A percentile compares a stretch with the other conserved stretches of the same genome.
Evolutionary conservation across 2,113 vertebrate genomes (phyloP).

Genomic region (Aspiorhynchus laticeps): DNA sequence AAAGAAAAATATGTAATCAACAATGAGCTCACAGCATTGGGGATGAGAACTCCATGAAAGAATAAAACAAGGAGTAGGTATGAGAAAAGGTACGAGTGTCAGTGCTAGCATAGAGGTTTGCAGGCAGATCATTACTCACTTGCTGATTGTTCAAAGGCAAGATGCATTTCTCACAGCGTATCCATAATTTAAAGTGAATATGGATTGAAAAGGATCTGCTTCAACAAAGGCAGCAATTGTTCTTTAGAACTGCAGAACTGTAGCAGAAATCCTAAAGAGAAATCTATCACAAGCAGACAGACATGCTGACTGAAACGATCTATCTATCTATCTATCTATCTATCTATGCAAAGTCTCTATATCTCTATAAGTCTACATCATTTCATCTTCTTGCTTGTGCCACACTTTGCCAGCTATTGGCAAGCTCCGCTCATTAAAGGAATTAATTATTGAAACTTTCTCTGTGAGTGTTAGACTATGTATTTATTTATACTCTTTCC

Average conservation of each 20-base stretch:
- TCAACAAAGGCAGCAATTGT: slow-evolving; percentile 30
- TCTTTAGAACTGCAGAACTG: slow-evolving; percentile 12
- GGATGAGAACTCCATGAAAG: too few relatives aligned
- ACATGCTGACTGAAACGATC: background rate
- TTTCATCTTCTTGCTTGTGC: background rate
- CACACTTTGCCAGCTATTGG: slow-evolving; percentile 31
- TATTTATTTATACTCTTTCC: slow-evolving; percentile 8
- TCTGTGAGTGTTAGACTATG: slow-evolving; percentile 15
- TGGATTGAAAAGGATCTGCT: slow-evolving; percentile 45
- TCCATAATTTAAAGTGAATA: slow-evolving; percentile 30
- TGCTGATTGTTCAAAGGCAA: slow-evolving; percentile 5
- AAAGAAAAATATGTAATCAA: background rate
- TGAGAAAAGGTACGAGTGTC: background rate
- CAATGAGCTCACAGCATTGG: background rate
- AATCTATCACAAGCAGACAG: slow-evolving; percentile 25
- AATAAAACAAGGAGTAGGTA: background rate
- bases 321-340: background rate
- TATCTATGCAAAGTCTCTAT: background rate
- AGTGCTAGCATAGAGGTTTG: background rate
- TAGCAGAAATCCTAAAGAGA: background rate
- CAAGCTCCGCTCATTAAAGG: slow-evolving; percentile 15
- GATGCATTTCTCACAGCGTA: slow-evolving; percentile 12
- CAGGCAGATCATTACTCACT: slow-evolving; percentile 19
- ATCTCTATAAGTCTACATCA: background rate
- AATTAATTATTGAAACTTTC: slow-evolving; percentile 28